Evolutionary conservation across 2,888 invertebrate genomes (phyloP).

Genomic region (Temnothorax unifasciatus): DNA sequence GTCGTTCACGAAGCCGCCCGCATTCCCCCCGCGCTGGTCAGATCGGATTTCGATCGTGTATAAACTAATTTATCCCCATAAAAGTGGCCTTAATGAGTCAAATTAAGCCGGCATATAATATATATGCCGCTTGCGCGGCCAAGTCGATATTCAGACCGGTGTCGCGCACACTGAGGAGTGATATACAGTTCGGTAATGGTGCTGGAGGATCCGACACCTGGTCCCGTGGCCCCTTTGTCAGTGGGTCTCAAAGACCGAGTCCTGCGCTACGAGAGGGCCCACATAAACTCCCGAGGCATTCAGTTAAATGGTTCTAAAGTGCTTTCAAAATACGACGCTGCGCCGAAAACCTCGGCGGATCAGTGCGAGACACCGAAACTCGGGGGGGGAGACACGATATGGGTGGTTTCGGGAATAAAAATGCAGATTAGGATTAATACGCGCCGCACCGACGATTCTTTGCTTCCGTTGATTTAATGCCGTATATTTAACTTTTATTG

Average conservation of each 20-base stretch:
- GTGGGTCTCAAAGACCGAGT: conserved; percentile 72
- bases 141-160: conserved; percentile 48
- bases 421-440: conserved; percentile 80
- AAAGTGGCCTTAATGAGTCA: conserved; percentile 83
- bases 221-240: conserved; percentile 81
- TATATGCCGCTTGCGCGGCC: conserved; percentile 74
- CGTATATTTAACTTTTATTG: conserved; percentile 59
- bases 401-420: conserved; percentile 77
- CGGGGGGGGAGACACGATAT: conserved; percentile 63
- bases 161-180: conserved; percentile 78
- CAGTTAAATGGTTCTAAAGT: conserved; percentile 83
- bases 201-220: conserved; percentile 83
- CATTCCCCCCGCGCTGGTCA: conserved; percentile 26
- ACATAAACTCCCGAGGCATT: conserved; percentile 81
- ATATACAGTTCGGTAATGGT: conserved; percentile 86
- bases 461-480: conserved; percentile 76
- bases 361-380: conserved; percentile 39
- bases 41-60: conserved; percentile 50
- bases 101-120: conserved; percentile 78
- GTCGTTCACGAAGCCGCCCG: not conserved
- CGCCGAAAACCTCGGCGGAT: conserved; percentile 66
- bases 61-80: conserved; percentile 80
- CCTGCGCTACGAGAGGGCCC: conserved; percentile 69
- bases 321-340: conserved; percentile 77
- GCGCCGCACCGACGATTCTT: conserved; percentile 66